phyloP scores from a whole-genome alignment of 1,140 invertebrate genomes.

The Nasonia longicornis region DNA sequence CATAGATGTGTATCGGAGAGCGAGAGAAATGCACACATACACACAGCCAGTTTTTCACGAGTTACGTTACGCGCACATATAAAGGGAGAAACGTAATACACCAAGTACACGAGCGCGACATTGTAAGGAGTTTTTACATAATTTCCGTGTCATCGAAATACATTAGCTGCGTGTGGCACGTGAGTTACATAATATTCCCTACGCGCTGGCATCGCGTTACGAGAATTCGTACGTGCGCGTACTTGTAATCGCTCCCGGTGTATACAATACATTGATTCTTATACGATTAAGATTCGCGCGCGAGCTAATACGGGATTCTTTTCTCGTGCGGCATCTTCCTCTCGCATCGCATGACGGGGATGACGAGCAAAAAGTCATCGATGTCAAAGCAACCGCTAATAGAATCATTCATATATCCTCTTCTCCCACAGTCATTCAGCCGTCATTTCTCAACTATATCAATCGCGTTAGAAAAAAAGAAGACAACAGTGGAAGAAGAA shows the following conservation, averaged over 20 bases:
- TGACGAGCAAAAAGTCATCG: background rate
- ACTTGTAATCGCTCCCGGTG: constrained; percentile 3
- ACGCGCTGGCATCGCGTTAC: background rate
- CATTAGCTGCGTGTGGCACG: constrained; percentile 5
- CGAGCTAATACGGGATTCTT: background rate
- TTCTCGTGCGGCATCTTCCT: background rate
- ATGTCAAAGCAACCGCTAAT: constrained; percentile 8
- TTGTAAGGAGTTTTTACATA: background rate
- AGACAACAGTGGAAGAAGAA: background rate
- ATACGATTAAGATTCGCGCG: background rate
- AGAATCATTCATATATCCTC: background rate
- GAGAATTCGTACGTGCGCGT: background rate
- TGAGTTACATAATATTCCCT: constrained; percentile 24
- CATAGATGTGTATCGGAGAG: no score
- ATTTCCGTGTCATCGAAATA: constrained; percentile 35
- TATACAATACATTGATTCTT: background rate
- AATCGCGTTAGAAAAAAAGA: background rate
- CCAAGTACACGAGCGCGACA: background rate
- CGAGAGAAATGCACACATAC: no score
- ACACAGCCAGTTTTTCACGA: background rate
- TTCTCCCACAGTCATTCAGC: background rate
- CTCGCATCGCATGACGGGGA: background rate
- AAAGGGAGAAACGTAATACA: background rate
- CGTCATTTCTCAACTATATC: background rate
- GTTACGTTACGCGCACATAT: background rate